phyloP scores from a whole-genome alignment of 37 sponge, comb jelly and placozoan species.

The Oopsacas minuta region DNA sequence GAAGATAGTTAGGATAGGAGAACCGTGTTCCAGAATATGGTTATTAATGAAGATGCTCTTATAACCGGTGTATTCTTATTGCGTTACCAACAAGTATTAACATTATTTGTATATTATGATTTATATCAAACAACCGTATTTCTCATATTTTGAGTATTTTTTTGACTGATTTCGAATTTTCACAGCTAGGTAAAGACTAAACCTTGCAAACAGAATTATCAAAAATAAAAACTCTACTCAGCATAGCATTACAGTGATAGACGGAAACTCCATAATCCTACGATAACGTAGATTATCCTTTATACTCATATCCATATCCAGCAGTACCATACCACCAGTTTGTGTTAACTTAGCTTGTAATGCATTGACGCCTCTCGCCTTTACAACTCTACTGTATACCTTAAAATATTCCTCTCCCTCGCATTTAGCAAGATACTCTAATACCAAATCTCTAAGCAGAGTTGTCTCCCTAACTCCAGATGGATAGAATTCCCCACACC shows the following conservation, averaged over 20 bases:
- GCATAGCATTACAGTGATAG: background rate
- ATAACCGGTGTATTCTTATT: no score
- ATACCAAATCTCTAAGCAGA: background rate
- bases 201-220: background rate
- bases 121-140: no score
- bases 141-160: no score
- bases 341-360: background rate
- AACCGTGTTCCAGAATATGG: no score
- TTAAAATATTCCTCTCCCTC: background rate
- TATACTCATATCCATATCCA: background rate
- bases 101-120: no score
- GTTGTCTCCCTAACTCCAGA: background rate
- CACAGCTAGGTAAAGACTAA: no score
- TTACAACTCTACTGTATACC: background rate
- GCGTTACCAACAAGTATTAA: no score
- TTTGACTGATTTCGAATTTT: no score
- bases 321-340: background rate
- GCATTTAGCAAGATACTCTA: background rate
- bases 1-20: no score
- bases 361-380: background rate
- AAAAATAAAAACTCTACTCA: background rate
- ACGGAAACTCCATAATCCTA: slow-evolving; percentile 4
- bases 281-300: background rate
- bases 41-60: no score
- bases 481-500: background rate